Conservation (phyloP, 2,113 vertebrate species). For the Megaleporinus macrocephalus region DNA sequence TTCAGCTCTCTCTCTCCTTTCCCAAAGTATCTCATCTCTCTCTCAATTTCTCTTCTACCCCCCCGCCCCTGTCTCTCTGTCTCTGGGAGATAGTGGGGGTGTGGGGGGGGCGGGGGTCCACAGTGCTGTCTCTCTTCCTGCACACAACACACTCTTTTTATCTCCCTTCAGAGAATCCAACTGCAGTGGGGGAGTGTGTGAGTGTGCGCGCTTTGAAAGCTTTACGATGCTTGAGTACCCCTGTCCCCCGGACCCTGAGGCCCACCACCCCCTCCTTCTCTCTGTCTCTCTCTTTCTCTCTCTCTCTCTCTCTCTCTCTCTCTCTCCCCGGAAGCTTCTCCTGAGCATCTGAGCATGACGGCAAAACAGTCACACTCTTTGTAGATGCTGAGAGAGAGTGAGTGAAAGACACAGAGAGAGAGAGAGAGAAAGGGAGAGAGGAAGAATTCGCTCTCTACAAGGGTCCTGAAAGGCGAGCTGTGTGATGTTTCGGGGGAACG, state of each 20-base stretch:
- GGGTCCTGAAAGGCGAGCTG: constrained; percentile 16
- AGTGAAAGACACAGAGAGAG: constrained; percentile 28
- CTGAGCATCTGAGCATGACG: constrained; percentile 58
- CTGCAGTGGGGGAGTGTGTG: constrained; percentile 54
- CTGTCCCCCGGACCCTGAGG: constrained; percentile 44
- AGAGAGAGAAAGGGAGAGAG: not conserved
- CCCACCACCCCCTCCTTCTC: not conserved
- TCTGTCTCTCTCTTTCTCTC: not conserved
- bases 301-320: not conserved
- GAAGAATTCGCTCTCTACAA: constrained; percentile 19
- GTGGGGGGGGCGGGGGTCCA: constrained; percentile 51
- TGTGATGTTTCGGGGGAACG: constrained; percentile 1
- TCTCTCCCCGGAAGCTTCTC: constrained; percentile 55
- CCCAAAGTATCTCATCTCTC: not conserved
- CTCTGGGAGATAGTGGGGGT: constrained; percentile 51
- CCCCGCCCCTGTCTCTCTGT: constrained; percentile 25
- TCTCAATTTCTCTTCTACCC: constrained; percentile 19
- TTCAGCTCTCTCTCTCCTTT: too few species aligned
- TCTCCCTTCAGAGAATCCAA: constrained; percentile 63
- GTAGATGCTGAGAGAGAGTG: constrained; percentile 44
- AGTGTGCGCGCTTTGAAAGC: constrained; percentile 47
- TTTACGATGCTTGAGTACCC: constrained; percentile 57
- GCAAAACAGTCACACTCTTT: constrained; percentile 53
- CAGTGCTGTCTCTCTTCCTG: constrained; percentile 60
- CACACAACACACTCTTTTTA: constrained; percentile 63